Base-by-base conservation (phyloP, 2,888 invertebrate species). In the Scotopteryx bipunctaria region DNA sequence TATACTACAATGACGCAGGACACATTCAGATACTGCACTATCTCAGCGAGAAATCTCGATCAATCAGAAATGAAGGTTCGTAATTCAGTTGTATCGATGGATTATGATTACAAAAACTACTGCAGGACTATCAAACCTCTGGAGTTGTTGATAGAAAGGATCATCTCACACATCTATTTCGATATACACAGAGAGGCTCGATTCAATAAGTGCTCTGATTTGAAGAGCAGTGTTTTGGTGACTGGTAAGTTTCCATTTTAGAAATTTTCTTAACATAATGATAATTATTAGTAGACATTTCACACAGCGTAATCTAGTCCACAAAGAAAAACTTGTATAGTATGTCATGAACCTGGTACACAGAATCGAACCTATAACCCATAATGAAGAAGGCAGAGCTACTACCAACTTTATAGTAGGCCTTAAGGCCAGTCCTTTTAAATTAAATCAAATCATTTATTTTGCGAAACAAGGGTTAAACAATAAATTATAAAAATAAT, bases 101-200 rank as follows among this genome's bases (percentile, higher is more conserved):
- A 85, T 41, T 85, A 86, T 70, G 86, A 87, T 57, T 83, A 72
- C 21, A 86, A 78, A 54, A 82, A 81, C 64, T 85, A 87, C 57
- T 86, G 90, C 69, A 87, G 91, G 56, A 88, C 89, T 58, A 91
- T 92, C 52, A 87, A 88, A 60, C 84, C 90, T 27, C 70, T 92
- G n/a, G 78, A 93, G 55, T 71, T 81, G 1, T 69, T 88, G 52
- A 66, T 86, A 0, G 71, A 76, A 31, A 83, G 79, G 50, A 67
- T 85, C 9, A 59, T 84, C 40, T 75, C 79, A 1, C 78, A 87
- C 73, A 62, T 85, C 35, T 76, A 81, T 55, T 84, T 87, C 70
- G 86, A 89, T 67, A 83, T 88, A 60, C 78, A 87, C 55, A 76
- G 86, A 65, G 86, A 87, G 54, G 81, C 86, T 0, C 79, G 66